Percentiles rank a stretch among this genome's conserved stretches.
Evolutionary conservation across 2,113 vertebrate species (phyloP).

Genomic region (Gymnogyps californianus): DNA sequence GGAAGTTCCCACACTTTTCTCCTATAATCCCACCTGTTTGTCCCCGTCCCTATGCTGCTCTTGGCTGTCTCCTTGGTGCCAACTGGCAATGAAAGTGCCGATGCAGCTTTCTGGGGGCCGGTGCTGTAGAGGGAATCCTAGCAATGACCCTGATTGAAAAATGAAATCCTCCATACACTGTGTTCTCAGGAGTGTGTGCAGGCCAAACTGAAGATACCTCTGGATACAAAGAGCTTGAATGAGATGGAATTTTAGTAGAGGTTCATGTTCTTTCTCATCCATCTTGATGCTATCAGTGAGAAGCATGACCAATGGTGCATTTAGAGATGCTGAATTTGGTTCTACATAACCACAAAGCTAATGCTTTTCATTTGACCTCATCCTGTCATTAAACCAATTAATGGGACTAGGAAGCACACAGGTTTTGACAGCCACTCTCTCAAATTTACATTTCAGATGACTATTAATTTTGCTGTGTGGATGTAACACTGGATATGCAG

Average conservation of each 20-base stretch:
- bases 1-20: not conserved
- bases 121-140: not conserved
- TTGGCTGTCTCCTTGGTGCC: not conserved
- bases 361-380: not conserved
- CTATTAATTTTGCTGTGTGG: not conserved
- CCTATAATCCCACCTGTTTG: not conserved
- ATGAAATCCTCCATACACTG: not conserved
- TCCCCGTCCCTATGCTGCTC: not conserved
- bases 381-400: not conserved
- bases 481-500: not conserved
- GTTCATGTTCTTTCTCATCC: not conserved
- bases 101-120: not conserved
- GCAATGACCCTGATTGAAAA: not conserved
- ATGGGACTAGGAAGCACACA: not conserved
- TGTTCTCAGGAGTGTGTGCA: not conserved
- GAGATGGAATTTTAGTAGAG: not conserved
- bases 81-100: not conserved
- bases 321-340: not conserved
- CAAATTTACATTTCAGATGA: not conserved
- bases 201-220: not conserved
- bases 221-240: not conserved
- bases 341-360: not conserved
- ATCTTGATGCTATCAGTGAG: too few relatives aligned
- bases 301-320: not conserved
- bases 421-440: not conserved